phyloP scores from a whole-genome alignment of 2,888 invertebrate genomes.

The Andrena minutula region DNA sequence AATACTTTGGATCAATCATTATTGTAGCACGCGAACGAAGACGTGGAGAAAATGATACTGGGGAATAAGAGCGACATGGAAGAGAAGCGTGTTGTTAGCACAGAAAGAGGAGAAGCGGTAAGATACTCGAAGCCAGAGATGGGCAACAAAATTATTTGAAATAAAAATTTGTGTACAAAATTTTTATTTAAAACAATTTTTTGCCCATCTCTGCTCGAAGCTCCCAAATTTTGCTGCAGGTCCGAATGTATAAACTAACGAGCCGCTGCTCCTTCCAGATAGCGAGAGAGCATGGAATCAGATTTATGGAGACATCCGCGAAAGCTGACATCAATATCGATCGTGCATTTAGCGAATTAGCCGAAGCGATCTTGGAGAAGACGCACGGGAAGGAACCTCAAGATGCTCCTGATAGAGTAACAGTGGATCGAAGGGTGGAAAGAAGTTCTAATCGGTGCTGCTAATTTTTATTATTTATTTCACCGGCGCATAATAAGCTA shows the following conservation, averaged over 20 bases:
- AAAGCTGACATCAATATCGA: conserved; percentile 99
- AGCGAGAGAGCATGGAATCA: conserved; percentile 97
- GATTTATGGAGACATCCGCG: conserved; percentile 99
- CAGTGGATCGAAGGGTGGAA: conserved; percentile 90
- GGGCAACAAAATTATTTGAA: too few relatives aligned
- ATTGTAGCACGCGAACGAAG: conserved; percentile 97
- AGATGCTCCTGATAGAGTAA: conserved; percentile 90
- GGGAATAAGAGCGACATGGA: conserved; percentile 99
- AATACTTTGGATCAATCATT: neutral
- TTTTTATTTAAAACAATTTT: too few relatives aligned
- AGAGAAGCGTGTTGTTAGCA: conserved; percentile 96
- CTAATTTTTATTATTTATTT: conserved; percentile 82
- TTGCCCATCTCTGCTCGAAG: too few relatives aligned
- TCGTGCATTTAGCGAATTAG: conserved; percentile 96
- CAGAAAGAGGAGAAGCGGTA: conserved; percentile 96
- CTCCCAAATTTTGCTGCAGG: neutral
- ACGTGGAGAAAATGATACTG: conserved; percentile 99
- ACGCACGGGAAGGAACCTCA: conserved; percentile 93
- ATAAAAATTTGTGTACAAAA: too few relatives aligned
- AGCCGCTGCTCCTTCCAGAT: conserved; percentile 87
- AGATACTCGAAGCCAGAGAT: neutral
- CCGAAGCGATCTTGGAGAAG: conserved; percentile 97
- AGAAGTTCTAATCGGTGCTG: conserved; percentile 88
- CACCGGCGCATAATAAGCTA: conserved; percentile 71
- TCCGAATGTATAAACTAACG: neutral